phyloP scores from a whole-genome alignment of 2,797 vertebrate species.

The Aulostomus chinensis region DNA sequence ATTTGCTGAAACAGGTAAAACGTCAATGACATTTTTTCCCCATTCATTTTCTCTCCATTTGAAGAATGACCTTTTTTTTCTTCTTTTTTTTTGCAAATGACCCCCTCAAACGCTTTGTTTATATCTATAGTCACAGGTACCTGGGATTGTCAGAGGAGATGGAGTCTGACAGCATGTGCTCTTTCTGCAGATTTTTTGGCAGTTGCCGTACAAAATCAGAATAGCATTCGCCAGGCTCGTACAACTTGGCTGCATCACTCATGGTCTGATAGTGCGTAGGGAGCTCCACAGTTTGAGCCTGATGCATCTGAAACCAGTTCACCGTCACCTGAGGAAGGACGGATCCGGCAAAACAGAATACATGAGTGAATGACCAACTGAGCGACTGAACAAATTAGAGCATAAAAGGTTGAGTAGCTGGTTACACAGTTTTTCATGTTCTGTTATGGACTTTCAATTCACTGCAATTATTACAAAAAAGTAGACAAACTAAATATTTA shows the following conservation, averaged over 20 bases:
- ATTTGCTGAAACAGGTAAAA: too few relatives aligned
- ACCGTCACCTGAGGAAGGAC: constrained; percentile 86
- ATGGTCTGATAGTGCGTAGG: constrained; percentile 89
- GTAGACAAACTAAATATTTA: too few relatives aligned
- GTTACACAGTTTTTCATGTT: too few relatives aligned
- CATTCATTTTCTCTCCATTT: too few relatives aligned
- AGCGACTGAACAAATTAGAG: background rate
- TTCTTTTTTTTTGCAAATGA: too few relatives aligned
- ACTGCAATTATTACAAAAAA: too few relatives aligned
- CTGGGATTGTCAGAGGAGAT: constrained; percentile 75
- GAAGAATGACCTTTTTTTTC: too few relatives aligned
- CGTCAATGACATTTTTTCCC: too few relatives aligned
- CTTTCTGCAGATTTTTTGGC: constrained; percentile 80
- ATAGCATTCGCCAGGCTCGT: constrained; percentile 93
- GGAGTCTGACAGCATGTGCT: constrained; percentile 66
- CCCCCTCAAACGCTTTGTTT: too few relatives aligned
- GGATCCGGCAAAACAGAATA: background rate
- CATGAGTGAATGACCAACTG: background rate
- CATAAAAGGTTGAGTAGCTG: too few relatives aligned
- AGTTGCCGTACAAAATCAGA: constrained; percentile 90
- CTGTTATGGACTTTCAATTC: too few relatives aligned
- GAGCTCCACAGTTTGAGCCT: constrained; percentile 85
- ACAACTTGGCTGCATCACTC: constrained; percentile 90
- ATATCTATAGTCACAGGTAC: too few relatives aligned
- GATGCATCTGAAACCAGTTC: constrained; percentile 97